These are phyloP conservation scores for Conus ventricosus DNA, from an alignment of 1,140 invertebrate species.

Conservation along the genomic window DNA sequence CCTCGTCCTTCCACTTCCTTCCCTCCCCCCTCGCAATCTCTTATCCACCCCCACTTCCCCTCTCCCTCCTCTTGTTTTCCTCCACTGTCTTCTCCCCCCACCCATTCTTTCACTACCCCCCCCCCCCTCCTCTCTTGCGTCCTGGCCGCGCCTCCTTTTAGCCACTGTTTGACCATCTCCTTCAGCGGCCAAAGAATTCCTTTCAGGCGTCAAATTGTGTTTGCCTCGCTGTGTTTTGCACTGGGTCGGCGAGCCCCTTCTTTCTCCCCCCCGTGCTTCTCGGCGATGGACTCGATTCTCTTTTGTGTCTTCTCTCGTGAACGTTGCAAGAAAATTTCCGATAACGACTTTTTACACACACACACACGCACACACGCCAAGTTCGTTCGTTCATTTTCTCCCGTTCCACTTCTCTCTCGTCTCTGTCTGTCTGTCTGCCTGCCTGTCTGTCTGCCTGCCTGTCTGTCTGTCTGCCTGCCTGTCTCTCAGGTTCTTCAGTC, in stretches of 20 bases:
- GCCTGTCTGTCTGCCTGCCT: no score
- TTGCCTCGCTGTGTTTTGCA: background rate
- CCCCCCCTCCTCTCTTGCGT: background rate
- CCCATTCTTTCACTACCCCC: background rate
- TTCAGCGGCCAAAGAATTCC: background rate
- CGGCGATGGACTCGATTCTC: background rate
- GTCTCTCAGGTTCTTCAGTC: no score
- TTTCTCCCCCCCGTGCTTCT: background rate
- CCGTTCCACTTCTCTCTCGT: no score
- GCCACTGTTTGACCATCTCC: background rate
- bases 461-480: no score
- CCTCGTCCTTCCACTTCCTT: background rate
- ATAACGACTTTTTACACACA: background rate
- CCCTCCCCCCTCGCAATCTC: background rate
- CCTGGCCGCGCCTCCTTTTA: background rate
- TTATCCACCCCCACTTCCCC: background rate
- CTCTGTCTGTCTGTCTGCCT: no score
- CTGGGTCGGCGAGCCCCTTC: background rate
- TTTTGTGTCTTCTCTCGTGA: background rate
- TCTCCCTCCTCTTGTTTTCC: background rate
- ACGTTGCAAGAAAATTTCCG: background rate
- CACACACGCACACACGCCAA: no score
- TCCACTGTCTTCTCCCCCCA: background rate
- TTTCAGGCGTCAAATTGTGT: background rate
- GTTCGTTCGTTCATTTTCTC: background rate